Percentiles rank a stretch among this genome's conserved stretches.
Conservation (phyloP, 2,888 invertebrate species). For the Dromius quadrimaculatus region DNA sequence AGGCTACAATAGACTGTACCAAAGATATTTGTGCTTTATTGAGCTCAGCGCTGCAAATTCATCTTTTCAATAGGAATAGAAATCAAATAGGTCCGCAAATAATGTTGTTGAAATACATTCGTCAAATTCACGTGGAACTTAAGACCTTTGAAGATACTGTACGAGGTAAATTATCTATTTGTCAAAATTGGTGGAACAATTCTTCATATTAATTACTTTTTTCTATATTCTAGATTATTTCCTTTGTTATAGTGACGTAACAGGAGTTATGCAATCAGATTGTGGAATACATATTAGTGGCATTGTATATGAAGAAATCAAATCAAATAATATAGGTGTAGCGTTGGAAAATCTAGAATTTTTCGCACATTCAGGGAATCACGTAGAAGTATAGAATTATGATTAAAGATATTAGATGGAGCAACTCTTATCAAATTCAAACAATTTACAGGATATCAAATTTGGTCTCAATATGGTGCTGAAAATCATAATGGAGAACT, state of each 20-base stretch:
- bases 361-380: background rate
- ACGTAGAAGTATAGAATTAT: background rate
- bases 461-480: background rate
- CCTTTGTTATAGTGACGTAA: background rate
- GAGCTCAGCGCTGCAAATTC: too few relatives aligned
- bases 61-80: too few relatives aligned
- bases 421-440: background rate
- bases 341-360: background rate
- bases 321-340: background rate
- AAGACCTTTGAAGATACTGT: too few relatives aligned
- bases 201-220: too few relatives aligned
- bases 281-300: conserved; percentile 3
- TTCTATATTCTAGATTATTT: background rate
- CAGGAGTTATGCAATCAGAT: background rate
- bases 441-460: conserved; percentile 9
- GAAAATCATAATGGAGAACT: conserved; percentile 8
- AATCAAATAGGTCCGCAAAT: too few relatives aligned
- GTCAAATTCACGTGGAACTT: too few relatives aligned
- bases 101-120: too few relatives aligned
- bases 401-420: background rate
- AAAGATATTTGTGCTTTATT: too few relatives aligned
- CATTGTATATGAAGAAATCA: conserved; percentile 5
- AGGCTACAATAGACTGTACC: too few relatives aligned
- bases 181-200: too few relatives aligned
- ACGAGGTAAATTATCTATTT: too few relatives aligned